Evolutionary conservation across 2,888 invertebrate species (phyloP).

Genomic region (Tinea trinotella): DNA sequence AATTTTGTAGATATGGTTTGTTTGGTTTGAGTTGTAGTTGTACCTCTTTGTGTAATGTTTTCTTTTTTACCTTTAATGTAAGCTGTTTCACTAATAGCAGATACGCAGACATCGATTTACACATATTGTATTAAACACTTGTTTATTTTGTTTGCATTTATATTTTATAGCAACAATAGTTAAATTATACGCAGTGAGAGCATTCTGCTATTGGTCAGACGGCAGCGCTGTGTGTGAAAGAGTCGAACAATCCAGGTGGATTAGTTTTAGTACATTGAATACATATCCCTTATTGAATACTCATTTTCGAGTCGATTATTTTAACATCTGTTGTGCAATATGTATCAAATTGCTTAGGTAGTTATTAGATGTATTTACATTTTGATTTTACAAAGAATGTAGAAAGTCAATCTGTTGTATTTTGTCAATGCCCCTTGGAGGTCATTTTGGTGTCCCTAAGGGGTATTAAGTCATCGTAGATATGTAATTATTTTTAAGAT

Average conservation of each 20-base stretch:
- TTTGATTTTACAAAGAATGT: slow-evolving; percentile 63
- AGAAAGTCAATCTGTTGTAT: slow-evolving; percentile 59
- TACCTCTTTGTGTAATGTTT: slow-evolving; percentile 22
- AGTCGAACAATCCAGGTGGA: slow-evolving; percentile 17
- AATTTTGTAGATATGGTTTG: slow-evolving; percentile 19
- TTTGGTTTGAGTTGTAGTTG: slow-evolving; percentile 25
- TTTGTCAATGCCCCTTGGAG: slow-evolving; percentile 30
- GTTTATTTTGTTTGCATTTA: slow-evolving; percentile 14
- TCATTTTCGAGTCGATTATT: slow-evolving; percentile 46
- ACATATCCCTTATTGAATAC: slow-evolving; percentile 70
- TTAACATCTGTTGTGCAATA: slow-evolving; percentile 68
- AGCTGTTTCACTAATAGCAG: slow-evolving; percentile 17
- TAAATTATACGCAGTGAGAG: neutral
- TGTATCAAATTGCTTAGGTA: slow-evolving; percentile 66
- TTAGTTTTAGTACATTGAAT: slow-evolving; percentile 44
- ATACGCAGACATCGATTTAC: slow-evolving; percentile 9
- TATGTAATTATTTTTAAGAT: slow-evolving; percentile 63
- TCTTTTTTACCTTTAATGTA: slow-evolving; percentile 17
- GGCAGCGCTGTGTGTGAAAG: slow-evolving; percentile 10
- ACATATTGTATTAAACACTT: slow-evolving; percentile 13
- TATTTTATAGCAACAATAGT: slow-evolving; percentile 14
- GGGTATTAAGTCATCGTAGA: slow-evolving; percentile 60
- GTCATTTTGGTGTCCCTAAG: slow-evolving; percentile 37
- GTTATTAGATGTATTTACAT: slow-evolving; percentile 66
- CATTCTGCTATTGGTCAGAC: slow-evolving; percentile 13